Conservation (phyloP, 1,140 invertebrate species). For the Mylabris phalerata region DNA sequence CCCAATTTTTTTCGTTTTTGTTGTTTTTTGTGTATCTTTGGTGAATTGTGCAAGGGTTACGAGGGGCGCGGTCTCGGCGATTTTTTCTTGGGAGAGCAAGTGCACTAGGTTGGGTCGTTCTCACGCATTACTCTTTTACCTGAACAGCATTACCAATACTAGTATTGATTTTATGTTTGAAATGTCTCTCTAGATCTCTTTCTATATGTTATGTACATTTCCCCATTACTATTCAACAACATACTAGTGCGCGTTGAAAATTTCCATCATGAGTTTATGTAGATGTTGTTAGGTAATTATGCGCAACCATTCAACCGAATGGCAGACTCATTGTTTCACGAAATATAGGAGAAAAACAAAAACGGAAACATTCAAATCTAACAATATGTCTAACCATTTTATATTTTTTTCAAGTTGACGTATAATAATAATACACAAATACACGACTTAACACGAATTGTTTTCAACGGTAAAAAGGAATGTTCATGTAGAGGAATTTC, state of each 20-base stretch:
- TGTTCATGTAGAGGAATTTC: no score
- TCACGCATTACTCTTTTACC: conserved; percentile 12
- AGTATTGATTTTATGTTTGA: conserved; percentile 6
- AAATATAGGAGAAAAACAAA: conserved; percentile 1
- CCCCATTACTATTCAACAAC: conserved; percentile 12
- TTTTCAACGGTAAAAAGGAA: no score
- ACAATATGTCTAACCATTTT: no score
- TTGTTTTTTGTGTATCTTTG: no score
- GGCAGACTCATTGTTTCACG: conserved; percentile 9
- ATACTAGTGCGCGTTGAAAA: conserved; percentile 8
- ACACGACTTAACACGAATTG: no score
- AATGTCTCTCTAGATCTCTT: conserved; percentile 11
- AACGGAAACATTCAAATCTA: no score
- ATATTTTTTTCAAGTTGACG: no score
- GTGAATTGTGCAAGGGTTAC: no score
- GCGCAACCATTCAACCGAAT: conserved; percentile 6
- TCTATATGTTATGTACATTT: no score
- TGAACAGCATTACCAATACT: conserved; percentile 11
- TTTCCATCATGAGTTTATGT: neutral
- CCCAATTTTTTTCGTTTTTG: no score
- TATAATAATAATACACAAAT: no score
- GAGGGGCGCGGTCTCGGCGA: no score
- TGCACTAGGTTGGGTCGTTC: conserved; percentile 10
- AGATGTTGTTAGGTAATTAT: conserved; percentile 2
- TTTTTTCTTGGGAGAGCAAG: neutral